A percentile compares a stretch with the other conserved stretches of the same genome.
Conservation (phyloP, 1,140 invertebrate species). For the Neomicropteryx cornuta region DNA sequence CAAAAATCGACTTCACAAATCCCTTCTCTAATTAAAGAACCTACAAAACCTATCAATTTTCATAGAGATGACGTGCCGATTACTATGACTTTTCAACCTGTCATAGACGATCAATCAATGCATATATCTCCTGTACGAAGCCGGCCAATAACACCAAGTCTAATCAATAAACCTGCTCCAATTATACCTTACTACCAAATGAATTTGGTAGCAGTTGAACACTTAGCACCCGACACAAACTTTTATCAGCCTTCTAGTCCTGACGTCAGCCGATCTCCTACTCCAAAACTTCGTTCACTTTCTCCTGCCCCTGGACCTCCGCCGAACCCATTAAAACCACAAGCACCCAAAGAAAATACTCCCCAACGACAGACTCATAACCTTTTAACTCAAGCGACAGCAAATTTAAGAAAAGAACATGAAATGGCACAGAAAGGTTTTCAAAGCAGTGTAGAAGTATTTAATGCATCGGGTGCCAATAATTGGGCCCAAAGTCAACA, state of each 20-base stretch:
- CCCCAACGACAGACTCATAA: slow-evolving; percentile 20
- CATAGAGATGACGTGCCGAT: slow-evolving; percentile 28
- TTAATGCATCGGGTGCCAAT: slow-evolving; percentile 17
- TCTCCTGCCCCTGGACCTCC: slow-evolving; percentile 50
- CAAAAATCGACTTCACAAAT: slow-evolving; percentile 9
- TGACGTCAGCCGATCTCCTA: slow-evolving; percentile 44
- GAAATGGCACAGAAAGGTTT: slow-evolving; percentile 20
- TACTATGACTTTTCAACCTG: slow-evolving; percentile 45
- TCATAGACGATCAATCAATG: slow-evolving; percentile 37
- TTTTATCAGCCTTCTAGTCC: slow-evolving; percentile 43
- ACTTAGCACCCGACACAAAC: slow-evolving; percentile 39
- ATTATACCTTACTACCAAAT: slow-evolving; percentile 54
- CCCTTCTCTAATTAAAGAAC: slow-evolving; percentile 15
- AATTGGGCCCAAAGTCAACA: slow-evolving; percentile 23
- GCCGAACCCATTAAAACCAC: slow-evolving; percentile 43
- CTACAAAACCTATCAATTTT: slow-evolving; percentile 18
- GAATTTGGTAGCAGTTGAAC: slow-evolving; percentile 48
- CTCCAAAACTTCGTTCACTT: slow-evolving; percentile 37
- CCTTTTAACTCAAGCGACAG: slow-evolving; percentile 22
- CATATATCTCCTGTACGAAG: slow-evolving; percentile 32
- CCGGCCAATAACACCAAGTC: slow-evolving; percentile 45
- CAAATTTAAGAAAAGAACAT: slow-evolving; percentile 25
- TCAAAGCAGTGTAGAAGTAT: slow-evolving; percentile 16
- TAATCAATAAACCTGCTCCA: slow-evolving; percentile 53
- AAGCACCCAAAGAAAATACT: slow-evolving; percentile 39